Conservation (phyloP, 30 jellyfish, hydroid and myxozoan species). For the Haliclystus octoradiatus region DNA sequence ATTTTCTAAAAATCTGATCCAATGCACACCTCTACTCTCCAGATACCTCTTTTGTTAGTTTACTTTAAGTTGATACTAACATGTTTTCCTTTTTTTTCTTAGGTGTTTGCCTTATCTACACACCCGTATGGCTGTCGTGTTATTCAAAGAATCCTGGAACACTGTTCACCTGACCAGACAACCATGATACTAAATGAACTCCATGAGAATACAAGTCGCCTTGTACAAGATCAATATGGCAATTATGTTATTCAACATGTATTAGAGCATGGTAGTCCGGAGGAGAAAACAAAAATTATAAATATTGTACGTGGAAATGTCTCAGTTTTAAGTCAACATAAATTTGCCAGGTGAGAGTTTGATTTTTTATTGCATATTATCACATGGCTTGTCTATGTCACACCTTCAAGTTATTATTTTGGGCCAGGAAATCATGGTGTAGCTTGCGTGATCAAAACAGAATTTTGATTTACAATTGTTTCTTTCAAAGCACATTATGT, state of each 20-base stretch:
- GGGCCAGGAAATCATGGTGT: too few species aligned
- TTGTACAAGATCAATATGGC: constrained; percentile 98
- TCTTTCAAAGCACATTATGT: too few species aligned
- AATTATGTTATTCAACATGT: constrained; percentile 98
- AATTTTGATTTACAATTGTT: too few species aligned
- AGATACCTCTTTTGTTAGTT: too few species aligned
- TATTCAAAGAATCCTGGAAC: constrained; percentile 97
- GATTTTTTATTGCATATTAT: neutral
- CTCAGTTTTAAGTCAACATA: constrained; percentile 86
- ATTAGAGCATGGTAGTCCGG: constrained; percentile 97
- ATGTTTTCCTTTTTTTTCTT: neutral
- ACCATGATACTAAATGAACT: constrained; percentile 75
- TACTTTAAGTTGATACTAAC: too few species aligned
- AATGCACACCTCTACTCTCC: too few species aligned
- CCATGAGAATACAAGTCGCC: constrained; percentile 89
- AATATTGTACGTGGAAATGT: constrained; percentile 89
- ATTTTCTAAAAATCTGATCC: too few species aligned
- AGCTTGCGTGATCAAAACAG: too few species aligned
- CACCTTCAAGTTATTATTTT: too few species aligned
- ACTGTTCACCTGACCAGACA: constrained; percentile 92
- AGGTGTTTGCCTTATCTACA: constrained; percentile 95
- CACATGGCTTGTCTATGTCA: too few species aligned
- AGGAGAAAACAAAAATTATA: constrained; percentile 65
- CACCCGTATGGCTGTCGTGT: constrained; percentile 99
- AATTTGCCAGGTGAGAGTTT: constrained; percentile 85